A percentile compares a stretch with the other conserved stretches of the same genome.
phyloP scores from a whole-genome alignment of 2,888 invertebrate species.

The Watsonalla binaria region DNA sequence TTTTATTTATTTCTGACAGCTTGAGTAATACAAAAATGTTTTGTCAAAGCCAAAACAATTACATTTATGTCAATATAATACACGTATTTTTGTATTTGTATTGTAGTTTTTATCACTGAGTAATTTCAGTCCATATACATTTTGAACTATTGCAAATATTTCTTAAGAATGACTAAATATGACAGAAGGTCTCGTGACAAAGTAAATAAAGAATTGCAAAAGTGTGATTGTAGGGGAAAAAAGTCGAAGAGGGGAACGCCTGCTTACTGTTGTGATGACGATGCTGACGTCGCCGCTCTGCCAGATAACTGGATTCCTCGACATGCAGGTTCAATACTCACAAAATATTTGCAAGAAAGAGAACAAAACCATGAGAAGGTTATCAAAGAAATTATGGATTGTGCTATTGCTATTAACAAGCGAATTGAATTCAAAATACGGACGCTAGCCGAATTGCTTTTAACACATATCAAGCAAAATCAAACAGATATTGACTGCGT shows the following conservation, averaged over 20 bases:
- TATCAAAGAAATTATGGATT: slow-evolving; percentile 28
- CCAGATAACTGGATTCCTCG: slow-evolving; percentile 52
- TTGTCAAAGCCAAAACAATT: too few species aligned
- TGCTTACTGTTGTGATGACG: slow-evolving; percentile 46
- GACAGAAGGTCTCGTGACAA: neutral
- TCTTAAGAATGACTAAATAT: neutral
- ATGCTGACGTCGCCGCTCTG: slow-evolving; percentile 48
- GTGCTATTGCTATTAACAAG: slow-evolving; percentile 36
- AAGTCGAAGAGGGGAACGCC: slow-evolving; percentile 22
- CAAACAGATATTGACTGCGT: slow-evolving; percentile 42
- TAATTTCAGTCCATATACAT: neutral
- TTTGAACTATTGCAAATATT: neutral
- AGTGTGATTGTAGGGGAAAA: slow-evolving; percentile 7
- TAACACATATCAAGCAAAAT: slow-evolving; percentile 42
- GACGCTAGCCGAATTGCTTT: slow-evolving; percentile 39
- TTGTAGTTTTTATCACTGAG: neutral
- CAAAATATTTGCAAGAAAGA: slow-evolving; percentile 47
- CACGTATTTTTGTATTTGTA: neutral
- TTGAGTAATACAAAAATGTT: too few species aligned
- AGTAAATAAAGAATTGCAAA: neutral
- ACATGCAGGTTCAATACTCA: slow-evolving; percentile 45
- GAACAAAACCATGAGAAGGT: slow-evolving; percentile 37
- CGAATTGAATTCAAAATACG: slow-evolving; percentile 44
- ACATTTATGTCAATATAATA: neutral
- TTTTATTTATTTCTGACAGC: too few species aligned